Base-by-base conservation (phyloP, 2,888 invertebrate genomes). In the Spisula subtruncata region DNA sequence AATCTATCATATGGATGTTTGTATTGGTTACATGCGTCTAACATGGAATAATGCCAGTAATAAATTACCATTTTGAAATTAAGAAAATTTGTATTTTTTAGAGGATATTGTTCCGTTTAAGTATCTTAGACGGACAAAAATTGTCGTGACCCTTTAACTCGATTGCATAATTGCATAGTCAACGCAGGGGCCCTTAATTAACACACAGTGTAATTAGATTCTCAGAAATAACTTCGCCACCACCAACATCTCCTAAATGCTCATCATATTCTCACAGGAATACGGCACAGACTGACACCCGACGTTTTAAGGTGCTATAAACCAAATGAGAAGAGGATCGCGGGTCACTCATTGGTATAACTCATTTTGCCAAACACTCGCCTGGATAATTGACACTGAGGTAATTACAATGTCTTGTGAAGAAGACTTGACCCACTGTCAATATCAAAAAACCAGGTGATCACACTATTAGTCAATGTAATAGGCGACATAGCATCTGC, bases 261-360 rank as follows among this genome's bases (percentile, higher is more conserved):
- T 32, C 32, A 75, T 51, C 46, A 51, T 32, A 51, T 84, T 51
- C 84, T 75, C 84, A 0, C 0, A 75, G 75, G 84, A 75, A 18
- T 32, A 60, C 41, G 14, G n/a, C 29, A 25, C 20, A 46, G 66
- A 54, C 25, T 85, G 41, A 80, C 54, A 75, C 25, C 51, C 35
- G 10, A 35, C 80, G 32, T 46, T 25, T 25, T n/a, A 32, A 54
- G 56, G 32, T 51, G 80, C 80, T 32, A 41, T 80, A 85, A 85
- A 80, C 56, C 79, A 54, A 80, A 85, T 80, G 35, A 54, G 75
- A 51, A 56, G 54, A 85, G 56, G 85, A 10, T 85, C 12, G 54
- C 20, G 32, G 20, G 51, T 85, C 18, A 51, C 80, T 80, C 35
- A 48, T n/a, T 51, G 85, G 54, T 35, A n/a, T 41, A 79, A 56